Percentiles rank a stretch among this genome's conserved stretches.
Conservation (phyloP, 2,888 invertebrate species). For the Tuta absoluta region DNA sequence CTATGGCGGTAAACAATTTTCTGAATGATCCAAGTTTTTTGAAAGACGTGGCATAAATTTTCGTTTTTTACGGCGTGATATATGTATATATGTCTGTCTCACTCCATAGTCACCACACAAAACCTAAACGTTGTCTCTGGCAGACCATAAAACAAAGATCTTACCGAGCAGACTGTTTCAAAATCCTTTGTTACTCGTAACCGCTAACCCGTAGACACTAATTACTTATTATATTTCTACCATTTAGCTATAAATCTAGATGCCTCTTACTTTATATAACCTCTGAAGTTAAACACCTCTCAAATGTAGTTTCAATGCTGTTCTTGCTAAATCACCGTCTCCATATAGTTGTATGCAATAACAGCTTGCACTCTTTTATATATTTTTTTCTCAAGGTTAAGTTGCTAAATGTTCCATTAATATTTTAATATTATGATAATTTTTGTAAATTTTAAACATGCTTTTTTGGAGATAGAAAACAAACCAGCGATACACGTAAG, state of each 20-base stretch:
- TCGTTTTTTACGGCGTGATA: no score
- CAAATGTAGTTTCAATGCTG: slow-evolving; percentile 10
- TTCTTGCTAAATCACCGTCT: slow-evolving; percentile 1
- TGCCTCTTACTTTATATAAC: slow-evolving; percentile 26
- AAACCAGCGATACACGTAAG: background rate
- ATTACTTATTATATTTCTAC: slow-evolving; percentile 6
- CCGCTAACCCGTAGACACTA: slow-evolving; percentile 8
- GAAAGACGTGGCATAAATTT: no score
- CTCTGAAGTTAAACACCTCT: slow-evolving; percentile 21
- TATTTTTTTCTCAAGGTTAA: background rate
- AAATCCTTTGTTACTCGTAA: slow-evolving; percentile 11
- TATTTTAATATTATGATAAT: background rate
- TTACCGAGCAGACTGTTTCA: background rate
- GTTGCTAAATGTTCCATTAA: background rate
- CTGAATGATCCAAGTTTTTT: no score
- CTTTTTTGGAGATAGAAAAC: background rate
- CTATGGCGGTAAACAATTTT: no score
- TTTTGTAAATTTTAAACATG: background rate
- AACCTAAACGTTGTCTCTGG: background rate
- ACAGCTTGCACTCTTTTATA: background rate
- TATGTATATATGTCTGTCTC: no score
- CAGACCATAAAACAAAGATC: slow-evolving; percentile 10
- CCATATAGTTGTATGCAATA: background rate
- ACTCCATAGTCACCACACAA: background rate
- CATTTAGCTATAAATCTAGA: slow-evolving; percentile 17